A percentile compares a stretch with the other conserved stretches of the same genome.
Conservation (phyloP, 1,140 invertebrate genomes). For the Ceratosolen solmsi region DNA sequence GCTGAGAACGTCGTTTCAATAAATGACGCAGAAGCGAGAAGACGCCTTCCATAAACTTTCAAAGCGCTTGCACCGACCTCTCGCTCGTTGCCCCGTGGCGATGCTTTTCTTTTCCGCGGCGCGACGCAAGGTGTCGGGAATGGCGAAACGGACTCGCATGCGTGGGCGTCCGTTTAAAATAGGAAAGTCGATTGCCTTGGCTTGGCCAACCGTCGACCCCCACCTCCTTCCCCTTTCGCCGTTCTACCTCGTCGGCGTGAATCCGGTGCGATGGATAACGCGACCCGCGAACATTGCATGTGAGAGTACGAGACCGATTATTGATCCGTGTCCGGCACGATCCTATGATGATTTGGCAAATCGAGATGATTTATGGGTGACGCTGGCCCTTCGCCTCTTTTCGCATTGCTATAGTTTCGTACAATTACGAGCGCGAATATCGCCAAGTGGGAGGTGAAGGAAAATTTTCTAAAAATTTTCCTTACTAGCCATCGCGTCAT, state of each 20-base stretch:
- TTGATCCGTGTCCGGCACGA: too few species aligned
- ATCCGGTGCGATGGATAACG: conserved; percentile 30
- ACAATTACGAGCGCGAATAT: too few species aligned
- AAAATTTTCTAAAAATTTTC: too few species aligned
- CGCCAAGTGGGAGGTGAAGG: too few species aligned
- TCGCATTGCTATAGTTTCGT: too few species aligned
- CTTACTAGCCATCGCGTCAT: too few species aligned
- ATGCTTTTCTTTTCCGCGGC: not conserved
- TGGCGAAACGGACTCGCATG: not conserved
- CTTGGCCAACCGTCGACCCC: not conserved
- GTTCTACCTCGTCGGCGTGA: not conserved
- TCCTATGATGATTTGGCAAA: too few species aligned
- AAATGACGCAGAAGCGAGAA: too few species aligned
- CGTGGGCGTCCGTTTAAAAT: conserved; percentile 43
- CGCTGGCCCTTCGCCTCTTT: too few species aligned
- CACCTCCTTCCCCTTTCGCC: not conserved
- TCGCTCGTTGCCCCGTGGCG: not conserved
- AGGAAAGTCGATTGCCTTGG: conserved; percentile 50
- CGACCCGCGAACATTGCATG: not conserved
- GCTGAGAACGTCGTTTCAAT: too few species aligned
- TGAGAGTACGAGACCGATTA: not conserved
- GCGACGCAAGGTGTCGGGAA: not conserved
- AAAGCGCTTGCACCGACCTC: not conserved
- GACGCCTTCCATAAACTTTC: not conserved
- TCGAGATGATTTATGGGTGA: too few species aligned